phyloP scores from a whole-genome alignment of 2,888 invertebrate species.

The Neria commutata region DNA sequence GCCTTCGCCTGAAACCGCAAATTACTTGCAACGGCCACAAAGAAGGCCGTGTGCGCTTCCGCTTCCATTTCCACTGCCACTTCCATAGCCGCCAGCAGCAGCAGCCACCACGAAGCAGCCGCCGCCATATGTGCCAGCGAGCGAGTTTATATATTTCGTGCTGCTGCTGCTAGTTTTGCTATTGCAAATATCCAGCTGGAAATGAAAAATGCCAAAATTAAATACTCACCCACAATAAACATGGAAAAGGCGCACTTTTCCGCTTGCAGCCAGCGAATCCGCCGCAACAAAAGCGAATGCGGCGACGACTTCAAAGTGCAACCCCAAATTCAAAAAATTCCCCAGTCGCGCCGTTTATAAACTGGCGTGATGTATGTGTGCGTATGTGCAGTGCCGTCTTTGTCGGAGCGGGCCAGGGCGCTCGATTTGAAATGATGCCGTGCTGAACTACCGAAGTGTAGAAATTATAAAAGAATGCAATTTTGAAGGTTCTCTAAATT shows the following conservation, averaged over 20 bases:
- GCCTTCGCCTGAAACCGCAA: conserved; percentile 52
- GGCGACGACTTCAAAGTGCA: not conserved
- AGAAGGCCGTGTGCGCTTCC: conserved; percentile 17
- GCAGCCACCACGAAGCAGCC: no score
- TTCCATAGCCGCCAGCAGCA: not conserved
- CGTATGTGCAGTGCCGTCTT: no score
- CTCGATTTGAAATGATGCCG: no score
- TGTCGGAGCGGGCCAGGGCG: no score
- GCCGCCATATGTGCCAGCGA: conserved; percentile 1
- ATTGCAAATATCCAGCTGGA: conserved; percentile 1
- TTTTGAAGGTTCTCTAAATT: no score
- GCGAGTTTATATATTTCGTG: conserved; percentile 34
- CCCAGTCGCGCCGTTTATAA: no score
- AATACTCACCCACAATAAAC: conserved; percentile 51
- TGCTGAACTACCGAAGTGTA: no score
- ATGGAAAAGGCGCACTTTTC: conserved; percentile 38
- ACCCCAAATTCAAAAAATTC: not conserved
- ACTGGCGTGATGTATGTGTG: no score
- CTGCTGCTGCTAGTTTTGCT: conserved; percentile 1
- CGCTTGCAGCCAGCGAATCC: not conserved
- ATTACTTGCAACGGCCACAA: conserved; percentile 50
- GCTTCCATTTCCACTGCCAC: not conserved
- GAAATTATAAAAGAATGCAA: no score
- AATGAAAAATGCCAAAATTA: conserved; percentile 43
- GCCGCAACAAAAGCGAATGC: not conserved